Evolutionary conservation across 2,113 vertebrate species (phyloP), one percentile per base, ranked within the genome.

Genomic region (Leuciscus idus): DNA sequence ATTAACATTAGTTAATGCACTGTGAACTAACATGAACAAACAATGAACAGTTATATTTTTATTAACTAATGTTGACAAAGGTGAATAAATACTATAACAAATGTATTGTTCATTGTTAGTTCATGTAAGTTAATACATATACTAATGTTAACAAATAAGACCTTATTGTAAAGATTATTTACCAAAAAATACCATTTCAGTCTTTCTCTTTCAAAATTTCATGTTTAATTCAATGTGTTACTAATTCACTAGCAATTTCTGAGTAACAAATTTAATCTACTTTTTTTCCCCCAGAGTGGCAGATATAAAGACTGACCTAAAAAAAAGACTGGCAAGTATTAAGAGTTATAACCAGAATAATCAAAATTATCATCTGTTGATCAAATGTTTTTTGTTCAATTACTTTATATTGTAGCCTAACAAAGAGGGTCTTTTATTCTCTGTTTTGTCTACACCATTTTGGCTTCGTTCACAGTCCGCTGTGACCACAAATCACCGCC

Each of bases 401-500:
- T 28, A 21, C 30, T 77, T 77, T 21, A 33, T 70, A n/a, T 68
- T 55, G 36, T 36, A 70, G 13, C 15, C 17, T 17, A 70, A 78
- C 64, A 59, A 57, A 55, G 75, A 28, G 8, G 0, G 21, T 52
- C 33, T 36, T 57, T 30, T 26, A 72, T 79, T 59, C 46, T 55
- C 23, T 59, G 28, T 77, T 83, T 73, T 68, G 39, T 68, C 59
- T 36, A 46, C 48, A 68, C 30, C 17, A 64, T 62, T 86, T 79
- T 46, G 57, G 84, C 46, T 70, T 66, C 19, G 6, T 66, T 68
- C 39, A 33, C 33, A 36, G 84, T 80, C 76, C 59, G 36, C 74
- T 57, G 13, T 70, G 72, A 73, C 64, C 85, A 72, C 64, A 73
- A 86, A 86, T 74, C 85, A 86, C 85, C 66, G 64, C 50, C 78